phyloP scores from a whole-genome alignment of 1,140 invertebrate species.

The Meloidogyne floridensis region DNA sequence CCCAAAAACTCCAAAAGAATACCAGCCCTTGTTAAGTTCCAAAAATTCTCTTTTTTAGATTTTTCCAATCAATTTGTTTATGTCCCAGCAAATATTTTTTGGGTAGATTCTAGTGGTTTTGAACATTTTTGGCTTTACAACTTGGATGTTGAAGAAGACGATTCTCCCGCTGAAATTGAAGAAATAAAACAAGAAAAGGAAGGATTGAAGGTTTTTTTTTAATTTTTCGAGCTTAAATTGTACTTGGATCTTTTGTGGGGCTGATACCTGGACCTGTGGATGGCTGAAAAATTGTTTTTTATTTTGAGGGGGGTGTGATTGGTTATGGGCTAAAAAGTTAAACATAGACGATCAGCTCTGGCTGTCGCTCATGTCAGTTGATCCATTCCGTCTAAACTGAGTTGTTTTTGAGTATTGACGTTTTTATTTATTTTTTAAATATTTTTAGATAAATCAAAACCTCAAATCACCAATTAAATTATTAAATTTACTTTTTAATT shows the following conservation, averaged over 20 bases:
- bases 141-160: constrained; percentile 25
- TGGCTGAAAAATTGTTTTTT: no score
- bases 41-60: not conserved
- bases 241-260: no score
- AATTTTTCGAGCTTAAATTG: no score
- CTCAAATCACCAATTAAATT: not conserved
- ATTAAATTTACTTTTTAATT: constrained; percentile 6
- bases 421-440: no score
- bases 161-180: constrained; percentile 29
- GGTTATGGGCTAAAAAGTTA: no score
- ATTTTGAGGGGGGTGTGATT: no score
- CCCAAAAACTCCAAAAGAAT: not conserved
- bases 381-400: no score
- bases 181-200: not conserved
- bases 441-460: constrained; percentile 5
- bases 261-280: no score
- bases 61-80: constrained; percentile 19
- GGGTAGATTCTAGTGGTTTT: constrained; percentile 15
- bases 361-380: no score
- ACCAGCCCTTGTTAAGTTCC: not conserved
- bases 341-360: no score
- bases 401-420: no score
- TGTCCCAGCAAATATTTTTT: constrained; percentile 28
- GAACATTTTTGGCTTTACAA: constrained; percentile 31
- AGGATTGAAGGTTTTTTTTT: no score